Conservation (phyloP, 2,888 invertebrate species). For the Synergus laeviventris region DNA sequence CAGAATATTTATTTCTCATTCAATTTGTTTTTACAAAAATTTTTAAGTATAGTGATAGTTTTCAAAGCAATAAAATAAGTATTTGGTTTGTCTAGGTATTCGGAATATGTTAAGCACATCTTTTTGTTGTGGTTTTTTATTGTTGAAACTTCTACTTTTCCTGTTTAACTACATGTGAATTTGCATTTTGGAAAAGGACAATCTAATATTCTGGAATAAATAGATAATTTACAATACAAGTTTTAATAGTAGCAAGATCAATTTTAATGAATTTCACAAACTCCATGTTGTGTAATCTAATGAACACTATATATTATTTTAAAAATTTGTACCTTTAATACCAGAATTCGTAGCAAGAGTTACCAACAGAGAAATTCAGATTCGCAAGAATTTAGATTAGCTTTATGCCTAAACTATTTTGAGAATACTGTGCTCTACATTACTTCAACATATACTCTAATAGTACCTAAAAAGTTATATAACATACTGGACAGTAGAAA, state of each 20-base stretch:
- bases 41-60: not conserved
- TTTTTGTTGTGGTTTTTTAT: not conserved
- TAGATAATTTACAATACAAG: no score
- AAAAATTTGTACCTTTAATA: not conserved
- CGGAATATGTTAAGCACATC: not conserved
- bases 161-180: not conserved
- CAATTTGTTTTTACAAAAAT: not conserved
- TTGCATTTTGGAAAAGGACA: not conserved
- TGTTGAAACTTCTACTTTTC: not conserved
- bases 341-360: constrained; percentile 3
- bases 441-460: constrained; percentile 61
- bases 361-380: constrained; percentile 40
- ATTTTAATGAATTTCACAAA: not conserved
- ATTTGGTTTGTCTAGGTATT: not conserved
- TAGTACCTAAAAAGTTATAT: constrained; percentile 55
- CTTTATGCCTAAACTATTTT: constrained; percentile 67
- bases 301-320: not conserved
- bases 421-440: constrained; percentile 69
- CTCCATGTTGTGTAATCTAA: not conserved
- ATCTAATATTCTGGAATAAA: no score
- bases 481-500: constrained; percentile 51
- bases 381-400: constrained; percentile 39
- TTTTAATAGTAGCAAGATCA: not conserved
- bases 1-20: not conserved
- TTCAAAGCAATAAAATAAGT: not conserved